A percentile compares a stretch with the other conserved stretches of the same genome.
Evolutionary conservation across 2,113 vertebrate genomes (phyloP).

Genomic region (Channa maculata): DNA sequence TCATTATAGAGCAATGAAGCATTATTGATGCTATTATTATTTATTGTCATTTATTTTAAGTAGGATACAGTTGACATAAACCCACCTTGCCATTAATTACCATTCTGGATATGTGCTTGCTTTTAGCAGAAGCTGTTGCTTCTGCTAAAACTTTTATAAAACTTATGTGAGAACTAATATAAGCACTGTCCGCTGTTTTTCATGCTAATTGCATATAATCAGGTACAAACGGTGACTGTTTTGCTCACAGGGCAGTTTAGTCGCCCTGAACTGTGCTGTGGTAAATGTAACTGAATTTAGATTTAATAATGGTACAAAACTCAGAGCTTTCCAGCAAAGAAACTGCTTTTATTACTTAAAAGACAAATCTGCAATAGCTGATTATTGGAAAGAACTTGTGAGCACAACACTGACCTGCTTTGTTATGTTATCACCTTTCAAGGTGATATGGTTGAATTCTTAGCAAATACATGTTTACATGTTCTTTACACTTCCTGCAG

Average conservation of each 20-base stretch:
- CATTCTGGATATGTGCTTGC: slow-evolving; percentile 7
- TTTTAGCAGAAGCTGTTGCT: slow-evolving; percentile 1
- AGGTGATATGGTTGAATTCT: too few relatives aligned
- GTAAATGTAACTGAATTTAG: too few relatives aligned
- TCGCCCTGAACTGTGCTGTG: too few relatives aligned
- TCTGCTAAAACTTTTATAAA: slow-evolving; percentile 6
- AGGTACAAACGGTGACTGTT: slow-evolving; percentile 12
- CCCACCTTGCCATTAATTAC: slow-evolving; percentile 22
- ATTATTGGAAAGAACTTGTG: too few relatives aligned
- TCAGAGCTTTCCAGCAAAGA: too few relatives aligned
- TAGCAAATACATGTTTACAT: too few relatives aligned
- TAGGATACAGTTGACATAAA: slow-evolving; percentile 18
- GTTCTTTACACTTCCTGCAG: too few relatives aligned
- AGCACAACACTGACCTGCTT: too few relatives aligned
- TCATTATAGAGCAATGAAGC: slow-evolving; percentile 21
- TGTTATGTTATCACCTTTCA: too few relatives aligned
- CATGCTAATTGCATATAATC: slow-evolving; percentile 13
- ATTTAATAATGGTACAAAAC: too few relatives aligned
- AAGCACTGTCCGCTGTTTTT: slow-evolving; percentile 8
- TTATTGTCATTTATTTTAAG: slow-evolving; percentile 6
- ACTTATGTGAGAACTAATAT: slow-evolving; percentile 24
- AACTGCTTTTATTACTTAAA: too few relatives aligned
- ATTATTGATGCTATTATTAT: slow-evolving; percentile 33
- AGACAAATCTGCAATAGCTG: too few relatives aligned
- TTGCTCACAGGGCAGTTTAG: not conserved